phyloP scores from a whole-genome alignment of 2,797 vertebrate species.

The Protosalanx chinensis region DNA sequence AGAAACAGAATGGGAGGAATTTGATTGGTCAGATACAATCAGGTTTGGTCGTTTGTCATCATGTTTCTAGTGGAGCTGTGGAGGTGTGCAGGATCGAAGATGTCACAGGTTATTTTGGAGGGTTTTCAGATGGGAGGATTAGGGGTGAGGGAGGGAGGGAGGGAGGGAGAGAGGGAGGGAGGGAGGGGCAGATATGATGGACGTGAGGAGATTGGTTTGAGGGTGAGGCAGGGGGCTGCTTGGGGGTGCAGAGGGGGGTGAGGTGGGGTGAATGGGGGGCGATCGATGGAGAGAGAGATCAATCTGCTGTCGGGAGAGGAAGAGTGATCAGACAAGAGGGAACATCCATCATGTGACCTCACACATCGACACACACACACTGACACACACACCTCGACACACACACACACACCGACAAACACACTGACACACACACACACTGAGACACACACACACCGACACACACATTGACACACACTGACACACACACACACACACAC shows the following conservation, averaged over 20 bases:
- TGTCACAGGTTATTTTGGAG: too few species aligned
- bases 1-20: too few species aligned
- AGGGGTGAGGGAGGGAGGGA: neutral
- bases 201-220: neutral
- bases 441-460: neutral
- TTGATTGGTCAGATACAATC: too few species aligned
- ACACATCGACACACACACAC: neutral
- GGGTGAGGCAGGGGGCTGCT: constrained; percentile 16
- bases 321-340: constrained; percentile 46
- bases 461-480: constrained; percentile 3
- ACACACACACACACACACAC: constrained; percentile 15
- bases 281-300: constrained; percentile 46
- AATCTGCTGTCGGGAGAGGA: constrained; percentile 47
- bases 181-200: neutral
- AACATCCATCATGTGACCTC: constrained; percentile 43
- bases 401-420: constrained; percentile 9
- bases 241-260: constrained; percentile 39
- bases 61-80: too few species aligned
- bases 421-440: constrained; percentile 16
- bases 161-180: neutral
- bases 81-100: neutral
- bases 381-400: neutral
- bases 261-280: constrained; percentile 22
- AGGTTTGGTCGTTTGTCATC: too few species aligned
- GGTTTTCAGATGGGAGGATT: neutral